Conservation (phyloP, 2,113 vertebrate genomes). For the Abramis brama region DNA sequence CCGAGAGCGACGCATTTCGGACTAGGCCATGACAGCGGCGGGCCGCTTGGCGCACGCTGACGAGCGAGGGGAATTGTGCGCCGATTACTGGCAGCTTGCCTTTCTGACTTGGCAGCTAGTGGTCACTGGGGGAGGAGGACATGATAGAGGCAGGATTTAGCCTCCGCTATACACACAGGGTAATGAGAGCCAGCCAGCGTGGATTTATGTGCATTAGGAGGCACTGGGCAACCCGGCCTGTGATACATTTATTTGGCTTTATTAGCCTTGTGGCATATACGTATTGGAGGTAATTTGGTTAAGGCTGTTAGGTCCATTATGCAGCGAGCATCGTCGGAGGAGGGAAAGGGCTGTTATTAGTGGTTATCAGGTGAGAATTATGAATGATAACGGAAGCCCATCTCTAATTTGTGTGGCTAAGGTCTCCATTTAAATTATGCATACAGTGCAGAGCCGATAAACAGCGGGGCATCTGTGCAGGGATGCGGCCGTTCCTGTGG, state of each 20-base stretch:
- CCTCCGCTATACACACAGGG: conserved; percentile 49
- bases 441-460: conserved; percentile 53
- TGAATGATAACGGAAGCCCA: conserved; percentile 52
- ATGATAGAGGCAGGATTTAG: conserved; percentile 62
- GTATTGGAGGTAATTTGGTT: conserved; percentile 77
- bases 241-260: conserved; percentile 75
- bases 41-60: conserved; percentile 69
- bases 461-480: conserved; percentile 44
- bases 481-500: conserved; percentile 42
- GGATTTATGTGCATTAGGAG: conserved; percentile 61
- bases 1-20: conserved; percentile 35
- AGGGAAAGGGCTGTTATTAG: conserved; percentile 66
- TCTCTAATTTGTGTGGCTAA: conserved; percentile 47
- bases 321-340: conserved; percentile 74
- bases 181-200: conserved; percentile 57
- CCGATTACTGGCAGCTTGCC: conserved; percentile 79
- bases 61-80: conserved; percentile 73
- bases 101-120: conserved; percentile 76
- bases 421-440: conserved; percentile 54
- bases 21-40: conserved; percentile 58
- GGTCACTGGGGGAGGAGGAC: conserved; percentile 62
- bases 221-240: conserved; percentile 54
- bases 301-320: conserved; percentile 80
- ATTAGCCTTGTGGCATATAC: conserved; percentile 76
- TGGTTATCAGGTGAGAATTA: conserved; percentile 54